These are phyloP conservation scores for Campoplex nolae DNA, from an alignment of 2,888 invertebrate species.

Conservation along the genomic window DNA sequence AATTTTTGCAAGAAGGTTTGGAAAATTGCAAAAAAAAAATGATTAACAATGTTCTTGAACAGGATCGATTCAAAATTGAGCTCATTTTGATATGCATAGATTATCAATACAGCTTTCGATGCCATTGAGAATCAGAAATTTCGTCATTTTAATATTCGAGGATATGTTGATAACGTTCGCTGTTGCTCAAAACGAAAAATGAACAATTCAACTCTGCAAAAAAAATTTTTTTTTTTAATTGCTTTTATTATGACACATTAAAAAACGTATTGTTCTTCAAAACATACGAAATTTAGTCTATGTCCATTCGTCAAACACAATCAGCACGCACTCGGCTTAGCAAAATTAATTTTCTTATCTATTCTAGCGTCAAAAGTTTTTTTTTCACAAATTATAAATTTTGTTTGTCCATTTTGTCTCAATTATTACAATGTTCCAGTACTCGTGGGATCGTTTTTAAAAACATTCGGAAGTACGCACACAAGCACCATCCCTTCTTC, in stretches of 20 bases:
- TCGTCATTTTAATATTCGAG: background rate
- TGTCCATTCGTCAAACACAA: background rate
- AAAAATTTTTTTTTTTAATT: background rate
- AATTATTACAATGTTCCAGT: background rate
- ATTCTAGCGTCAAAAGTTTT: background rate
- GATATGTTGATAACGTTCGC: background rate
- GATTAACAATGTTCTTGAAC: background rate
- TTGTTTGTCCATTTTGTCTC: background rate
- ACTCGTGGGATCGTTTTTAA: background rate
- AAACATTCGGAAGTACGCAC: background rate
- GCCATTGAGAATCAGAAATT: background rate
- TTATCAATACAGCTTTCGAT: background rate
- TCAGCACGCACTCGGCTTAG: background rate
- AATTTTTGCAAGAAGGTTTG: no score
- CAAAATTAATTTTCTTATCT: background rate
- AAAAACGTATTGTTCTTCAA: background rate
- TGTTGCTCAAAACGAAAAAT: background rate
- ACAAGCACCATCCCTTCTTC: slow-evolving; percentile 5
- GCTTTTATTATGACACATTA: background rate
- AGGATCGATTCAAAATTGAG: background rate
- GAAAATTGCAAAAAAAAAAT: no score
- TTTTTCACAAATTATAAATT: background rate
- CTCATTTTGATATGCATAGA: background rate
- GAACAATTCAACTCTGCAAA: background rate
- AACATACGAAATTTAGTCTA: background rate